Percentiles rank a stretch among this genome's conserved stretches.
Evolutionary conservation across 2,797 vertebrate genomes (phyloP).

Genomic region (Cephalopachus bancanus): DNA sequence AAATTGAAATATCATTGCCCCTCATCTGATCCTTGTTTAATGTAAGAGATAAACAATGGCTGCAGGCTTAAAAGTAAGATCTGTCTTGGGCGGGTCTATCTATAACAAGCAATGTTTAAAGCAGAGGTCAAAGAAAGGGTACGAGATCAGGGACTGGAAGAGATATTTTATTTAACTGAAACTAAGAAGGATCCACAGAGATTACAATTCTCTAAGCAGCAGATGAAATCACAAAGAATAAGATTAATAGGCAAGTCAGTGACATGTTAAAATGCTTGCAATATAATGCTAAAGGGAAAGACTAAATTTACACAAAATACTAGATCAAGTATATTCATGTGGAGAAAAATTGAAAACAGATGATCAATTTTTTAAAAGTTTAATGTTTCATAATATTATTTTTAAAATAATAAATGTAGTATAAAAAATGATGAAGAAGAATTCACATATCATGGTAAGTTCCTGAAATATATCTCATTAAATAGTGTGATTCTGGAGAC

Average conservation of each 20-base stretch:
- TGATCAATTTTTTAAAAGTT: slow-evolving; percentile 6
- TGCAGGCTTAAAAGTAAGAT: slow-evolving; percentile 36
- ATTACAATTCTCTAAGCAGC: slow-evolving; percentile 54
- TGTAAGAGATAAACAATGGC: slow-evolving; percentile 47
- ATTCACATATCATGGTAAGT: background rate
- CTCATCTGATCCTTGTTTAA: slow-evolving; percentile 38
- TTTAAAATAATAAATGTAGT: slow-evolving; percentile 6
- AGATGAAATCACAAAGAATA: slow-evolving; percentile 42
- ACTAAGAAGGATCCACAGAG: background rate
- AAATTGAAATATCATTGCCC: slow-evolving; percentile 52
- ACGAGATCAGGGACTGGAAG: background rate
- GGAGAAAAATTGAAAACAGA: background rate
- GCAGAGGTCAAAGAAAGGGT: slow-evolving; percentile 52
- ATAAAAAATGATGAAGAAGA: background rate
- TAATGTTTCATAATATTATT: slow-evolving; percentile 8
- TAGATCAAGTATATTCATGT: background rate
- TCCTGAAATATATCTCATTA: slow-evolving; percentile 26
- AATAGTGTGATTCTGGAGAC: background rate
- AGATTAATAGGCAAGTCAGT: slow-evolving; percentile 19
- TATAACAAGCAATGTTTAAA: slow-evolving; percentile 49
- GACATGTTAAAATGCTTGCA: slow-evolving; percentile 35
- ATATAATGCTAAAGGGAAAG: slow-evolving; percentile 36
- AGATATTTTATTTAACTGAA: slow-evolving; percentile 61
- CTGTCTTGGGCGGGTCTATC: slow-evolving; percentile 22
- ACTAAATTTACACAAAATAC: background rate